Evolutionary conservation across 2,888 invertebrate genomes (phyloP).

Genomic region (Apeira syringaria): DNA sequence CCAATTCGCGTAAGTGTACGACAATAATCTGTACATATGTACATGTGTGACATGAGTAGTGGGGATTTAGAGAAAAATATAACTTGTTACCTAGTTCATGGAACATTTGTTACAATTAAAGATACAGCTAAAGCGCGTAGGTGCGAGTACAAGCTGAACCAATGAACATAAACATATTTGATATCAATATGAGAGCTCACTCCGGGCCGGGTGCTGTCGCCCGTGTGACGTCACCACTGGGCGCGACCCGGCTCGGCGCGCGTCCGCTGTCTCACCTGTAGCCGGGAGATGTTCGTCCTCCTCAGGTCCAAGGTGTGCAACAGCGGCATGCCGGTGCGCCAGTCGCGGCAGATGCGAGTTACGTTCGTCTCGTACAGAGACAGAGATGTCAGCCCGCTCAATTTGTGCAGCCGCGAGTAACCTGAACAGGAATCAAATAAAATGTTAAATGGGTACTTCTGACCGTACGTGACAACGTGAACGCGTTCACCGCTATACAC

Average conservation of each 20-base stretch:
- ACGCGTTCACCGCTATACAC: no score
- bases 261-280: conserved; percentile 16
- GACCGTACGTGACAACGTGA: no score
- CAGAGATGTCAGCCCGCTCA: neutral
- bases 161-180: neutral
- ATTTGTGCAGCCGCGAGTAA: neutral
- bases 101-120: no score
- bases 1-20: no score
- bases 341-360: conserved; percentile 27
- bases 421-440: neutral
- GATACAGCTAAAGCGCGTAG: no score
- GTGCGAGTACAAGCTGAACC: no score
- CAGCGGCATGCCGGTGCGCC: conserved; percentile 18
- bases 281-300: conserved; percentile 2
- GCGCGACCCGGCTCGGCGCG: no score
- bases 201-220: neutral
- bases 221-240: neutral
- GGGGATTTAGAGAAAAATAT: no score
- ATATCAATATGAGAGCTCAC: neutral
- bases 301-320: conserved; percentile 12
- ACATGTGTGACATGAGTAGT: no score
- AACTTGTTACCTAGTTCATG: no score
- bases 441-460: no score
- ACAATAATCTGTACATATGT: no score
- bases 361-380: conserved; percentile 5